Conservation (phyloP, 1,140 invertebrate species). For the Lineus longissimus region DNA sequence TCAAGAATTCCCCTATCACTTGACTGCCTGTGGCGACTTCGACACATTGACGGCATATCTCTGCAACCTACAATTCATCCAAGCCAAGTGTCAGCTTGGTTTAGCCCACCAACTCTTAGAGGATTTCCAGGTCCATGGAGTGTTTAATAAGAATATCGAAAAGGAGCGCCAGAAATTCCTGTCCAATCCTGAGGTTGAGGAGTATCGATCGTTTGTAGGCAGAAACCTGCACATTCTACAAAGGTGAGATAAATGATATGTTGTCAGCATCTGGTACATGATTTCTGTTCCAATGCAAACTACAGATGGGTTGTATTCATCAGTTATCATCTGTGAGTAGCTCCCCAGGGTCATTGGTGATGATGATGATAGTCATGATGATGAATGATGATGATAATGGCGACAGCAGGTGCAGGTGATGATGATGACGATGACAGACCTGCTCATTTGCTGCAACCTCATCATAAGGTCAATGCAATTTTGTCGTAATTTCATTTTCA, state of each 20-base stretch:
- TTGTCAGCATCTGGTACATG: neutral
- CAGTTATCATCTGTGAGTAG: too few relatives aligned
- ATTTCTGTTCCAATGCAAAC: neutral
- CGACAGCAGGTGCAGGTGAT: too few relatives aligned
- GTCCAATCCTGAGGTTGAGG: slow-evolving; percentile 18
- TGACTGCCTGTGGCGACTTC: slow-evolving; percentile 35
- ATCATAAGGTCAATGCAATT: too few relatives aligned
- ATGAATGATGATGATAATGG: too few relatives aligned
- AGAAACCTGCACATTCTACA: slow-evolving; percentile 39
- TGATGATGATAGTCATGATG: too few relatives aligned
- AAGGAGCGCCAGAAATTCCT: slow-evolving; percentile 33
- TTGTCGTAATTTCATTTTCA: too few relatives aligned
- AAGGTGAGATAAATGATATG: slow-evolving; percentile 20
- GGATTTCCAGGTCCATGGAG: slow-evolving; percentile 35
- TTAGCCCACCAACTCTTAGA: slow-evolving; percentile 34
- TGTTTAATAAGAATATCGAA: slow-evolving; percentile 12
- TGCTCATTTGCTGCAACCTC: too few relatives aligned
- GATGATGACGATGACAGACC: too few relatives aligned
- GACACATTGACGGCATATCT: slow-evolving; percentile 29
- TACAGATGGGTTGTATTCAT: too few relatives aligned
- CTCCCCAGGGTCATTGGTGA: too few relatives aligned
- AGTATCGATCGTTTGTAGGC: slow-evolving; percentile 44
- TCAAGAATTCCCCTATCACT: slow-evolving; percentile 42
- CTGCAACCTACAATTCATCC: slow-evolving; percentile 40
- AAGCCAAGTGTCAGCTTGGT: slow-evolving; percentile 40